phyloP scores from a whole-genome alignment of 2,888 invertebrate species.

The Calephelis perditalis region DNA sequence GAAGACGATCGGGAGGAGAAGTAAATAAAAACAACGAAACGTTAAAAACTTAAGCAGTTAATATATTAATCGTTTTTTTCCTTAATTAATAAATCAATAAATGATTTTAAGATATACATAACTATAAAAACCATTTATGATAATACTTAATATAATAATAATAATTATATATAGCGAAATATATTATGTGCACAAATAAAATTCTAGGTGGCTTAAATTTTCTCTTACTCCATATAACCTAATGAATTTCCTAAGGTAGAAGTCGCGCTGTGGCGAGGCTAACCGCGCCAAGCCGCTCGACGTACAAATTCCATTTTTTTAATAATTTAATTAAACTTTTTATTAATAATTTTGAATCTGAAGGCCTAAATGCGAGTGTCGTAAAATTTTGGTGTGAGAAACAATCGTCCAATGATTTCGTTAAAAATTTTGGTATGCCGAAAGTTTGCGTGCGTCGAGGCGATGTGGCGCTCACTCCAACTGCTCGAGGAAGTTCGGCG shows the following conservation, averaged over 20 bases:
- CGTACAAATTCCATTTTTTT: slow-evolving; percentile 66
- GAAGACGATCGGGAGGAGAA: too few species aligned
- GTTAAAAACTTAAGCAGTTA: too few species aligned
- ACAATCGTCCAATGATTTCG: slow-evolving; percentile 61
- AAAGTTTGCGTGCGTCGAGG: slow-evolving; percentile 55
- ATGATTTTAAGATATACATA: slow-evolving; percentile 78
- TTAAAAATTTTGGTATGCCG: slow-evolving; percentile 53
- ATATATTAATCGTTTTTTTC: slow-evolving; percentile 77
- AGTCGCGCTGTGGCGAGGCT: slow-evolving; percentile 46
- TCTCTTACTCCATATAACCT: slow-evolving; percentile 74
- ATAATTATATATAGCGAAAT: slow-evolving; percentile 78
- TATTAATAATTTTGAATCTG: slow-evolving; percentile 81
- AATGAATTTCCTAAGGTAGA: slow-evolving; percentile 72
- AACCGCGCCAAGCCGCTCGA: slow-evolving; percentile 47
- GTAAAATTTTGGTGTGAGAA: slow-evolving; percentile 80
- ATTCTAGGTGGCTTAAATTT: slow-evolving; percentile 78
- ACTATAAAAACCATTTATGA: slow-evolving; percentile 78
- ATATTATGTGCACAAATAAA: slow-evolving; percentile 79
- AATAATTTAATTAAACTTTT: slow-evolving; percentile 70
- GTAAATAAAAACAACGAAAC: too few species aligned
- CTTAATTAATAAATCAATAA: slow-evolving; percentile 77
- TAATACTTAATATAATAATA: slow-evolving; percentile 78
- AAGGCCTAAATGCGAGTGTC: slow-evolving; percentile 84
- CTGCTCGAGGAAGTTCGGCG: slow-evolving; percentile 99
- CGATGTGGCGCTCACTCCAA: slow-evolving; percentile 84